phyloP scores from a whole-genome alignment of 2,113 vertebrate genomes.

The Leucoraja erinaceus region DNA sequence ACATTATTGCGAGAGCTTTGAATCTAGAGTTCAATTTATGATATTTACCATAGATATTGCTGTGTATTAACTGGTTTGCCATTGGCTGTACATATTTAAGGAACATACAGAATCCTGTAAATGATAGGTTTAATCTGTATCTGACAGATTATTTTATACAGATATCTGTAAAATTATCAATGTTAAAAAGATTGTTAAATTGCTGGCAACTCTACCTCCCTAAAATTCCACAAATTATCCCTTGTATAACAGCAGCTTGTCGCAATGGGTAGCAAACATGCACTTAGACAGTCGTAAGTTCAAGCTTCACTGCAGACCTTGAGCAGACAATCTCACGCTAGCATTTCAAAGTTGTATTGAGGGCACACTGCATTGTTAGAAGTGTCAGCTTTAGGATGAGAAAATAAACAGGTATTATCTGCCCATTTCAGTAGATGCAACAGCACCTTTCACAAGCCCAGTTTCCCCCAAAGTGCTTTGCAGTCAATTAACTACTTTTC shows the following conservation, averaged over 20 bases:
- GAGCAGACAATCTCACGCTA: not conserved
- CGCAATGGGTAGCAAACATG: not conserved
- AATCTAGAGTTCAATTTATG: not conserved
- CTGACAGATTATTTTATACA: not conserved
- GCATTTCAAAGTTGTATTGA: not conserved
- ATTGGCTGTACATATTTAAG: not conserved
- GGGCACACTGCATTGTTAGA: not conserved
- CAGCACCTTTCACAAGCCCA: not conserved
- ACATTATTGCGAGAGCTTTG: not conserved
- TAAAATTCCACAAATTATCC: not conserved
- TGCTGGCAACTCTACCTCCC: not conserved
- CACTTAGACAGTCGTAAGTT: not conserved
- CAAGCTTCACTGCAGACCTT: not conserved
- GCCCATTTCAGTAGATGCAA: not conserved
- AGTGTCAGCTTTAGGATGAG: not conserved
- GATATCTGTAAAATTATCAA: not conserved
- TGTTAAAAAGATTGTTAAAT: not conserved
- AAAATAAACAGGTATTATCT: not conserved
- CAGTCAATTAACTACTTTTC: not conserved
- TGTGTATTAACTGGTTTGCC: not conserved
- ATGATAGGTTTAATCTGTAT: not conserved
- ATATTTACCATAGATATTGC: not conserved
- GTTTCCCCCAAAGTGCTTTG: not conserved
- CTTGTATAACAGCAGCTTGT: not conserved
- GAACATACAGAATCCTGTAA: not conserved